Base-by-base conservation (phyloP, 2,113 vertebrate species). In the Sprattus sprattus region DNA sequence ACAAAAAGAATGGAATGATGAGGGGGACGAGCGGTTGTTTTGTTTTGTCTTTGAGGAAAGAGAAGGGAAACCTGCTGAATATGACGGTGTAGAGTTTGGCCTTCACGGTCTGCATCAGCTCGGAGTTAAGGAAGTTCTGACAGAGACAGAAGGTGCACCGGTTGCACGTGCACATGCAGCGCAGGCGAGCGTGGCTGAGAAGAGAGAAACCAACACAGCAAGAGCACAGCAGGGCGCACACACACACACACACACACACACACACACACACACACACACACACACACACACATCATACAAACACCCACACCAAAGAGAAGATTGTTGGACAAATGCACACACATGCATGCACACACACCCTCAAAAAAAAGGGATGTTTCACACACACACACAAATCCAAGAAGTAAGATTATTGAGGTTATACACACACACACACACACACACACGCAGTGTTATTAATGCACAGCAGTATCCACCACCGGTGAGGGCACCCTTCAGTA, bases 51-150 rank as follows among this genome's bases (percentile, higher is more conserved):
- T 60, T 20, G 54, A 64, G 44, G 49, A 81, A 39, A 28, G 85
- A 86, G 60, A 50, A 81, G 71, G 85, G 78, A 95, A 94, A 99
- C 98, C 98, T 99, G 97, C 96, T 96, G 93, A 98, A 96, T 93
- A 99, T 94, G 94, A 97, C 97, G 90, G 97, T 97, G 97, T 97
- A 97, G 97, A 99, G 95, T 97, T 99, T 99, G 96, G 97, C 97
- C 96, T 98, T 98, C 96, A 99, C 95, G 95, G 97, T 97, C 96
- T 99, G 98, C 95, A 99, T 96, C 93, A 99, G 96, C 95, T 98
- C 97, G 95, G 97, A 99, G 97, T 98, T 98, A 95, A 99, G 97
- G 96, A 99, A 95, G 96, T 98, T 99, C 96, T 99, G 97, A 97
- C 98, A 98, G 96, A 99, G 96, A 96, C 98, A 99, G 97, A 98